Evolutionary conservation across 2,113 vertebrate genomes (phyloP).

Genomic region (Solea senegalensis): DNA sequence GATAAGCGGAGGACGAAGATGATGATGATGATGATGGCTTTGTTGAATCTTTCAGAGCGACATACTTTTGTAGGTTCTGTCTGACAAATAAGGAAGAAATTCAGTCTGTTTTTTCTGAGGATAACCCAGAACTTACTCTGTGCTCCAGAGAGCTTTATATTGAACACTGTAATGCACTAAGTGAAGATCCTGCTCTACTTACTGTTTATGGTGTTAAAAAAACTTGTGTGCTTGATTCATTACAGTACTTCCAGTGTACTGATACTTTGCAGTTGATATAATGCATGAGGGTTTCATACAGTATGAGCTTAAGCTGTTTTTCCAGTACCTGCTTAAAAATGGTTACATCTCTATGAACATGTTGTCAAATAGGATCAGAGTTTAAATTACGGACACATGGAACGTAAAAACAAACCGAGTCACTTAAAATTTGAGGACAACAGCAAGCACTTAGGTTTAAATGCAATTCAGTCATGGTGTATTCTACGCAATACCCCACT

Average conservation of each 20-base stretch:
- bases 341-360: neutral
- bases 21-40: neutral
- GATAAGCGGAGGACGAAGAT: too few species aligned
- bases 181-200: neutral
- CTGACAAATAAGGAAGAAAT: conserved; percentile 5
- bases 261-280: too few species aligned
- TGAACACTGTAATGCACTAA: conserved; percentile 13
- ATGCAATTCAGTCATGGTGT: conserved; percentile 7
- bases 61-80: conserved; percentile 3
- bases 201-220: too few species aligned
- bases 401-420: conserved; percentile 13
- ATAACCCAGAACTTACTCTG: neutral
- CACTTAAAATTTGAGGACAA: conserved; percentile 5
- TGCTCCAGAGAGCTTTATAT: neutral
- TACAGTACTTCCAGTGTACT: too few species aligned
- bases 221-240: too few species aligned
- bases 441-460: conserved; percentile 17
- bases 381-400: conserved; percentile 7
- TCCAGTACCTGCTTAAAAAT: conserved; percentile 22
- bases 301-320: conserved; percentile 18
- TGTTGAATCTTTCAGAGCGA: conserved; percentile 12
- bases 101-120: conserved; percentile 1
- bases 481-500: conserved; percentile 1
- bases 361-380: conserved; percentile 5
- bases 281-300: too few species aligned